Conservation (phyloP, 2,113 vertebrate species). For the Channa maculata region DNA sequence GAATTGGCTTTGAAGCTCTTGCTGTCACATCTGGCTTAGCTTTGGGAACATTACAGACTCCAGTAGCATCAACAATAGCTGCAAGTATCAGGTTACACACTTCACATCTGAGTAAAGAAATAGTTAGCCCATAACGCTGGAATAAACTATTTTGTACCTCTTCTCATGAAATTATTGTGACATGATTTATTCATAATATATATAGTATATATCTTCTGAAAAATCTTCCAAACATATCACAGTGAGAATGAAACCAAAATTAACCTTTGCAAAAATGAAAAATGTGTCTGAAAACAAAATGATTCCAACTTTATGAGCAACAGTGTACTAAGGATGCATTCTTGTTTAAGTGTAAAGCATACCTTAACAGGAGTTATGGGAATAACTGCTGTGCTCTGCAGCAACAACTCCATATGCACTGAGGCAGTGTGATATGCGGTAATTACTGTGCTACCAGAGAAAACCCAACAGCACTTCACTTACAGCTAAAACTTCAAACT, state of each 20-base stretch:
- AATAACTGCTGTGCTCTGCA: slow-evolving; percentile 12
- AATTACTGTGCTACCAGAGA: slow-evolving; percentile 3
- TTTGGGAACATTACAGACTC: slow-evolving; percentile 47
- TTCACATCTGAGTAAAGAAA: slow-evolving; percentile 6
- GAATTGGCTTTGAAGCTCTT: neutral
- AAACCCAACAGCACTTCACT: neutral
- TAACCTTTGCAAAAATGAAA: too few relatives aligned
- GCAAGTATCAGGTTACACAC: slow-evolving; percentile 18
- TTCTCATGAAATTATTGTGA: too few relatives aligned
- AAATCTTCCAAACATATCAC: too few relatives aligned
- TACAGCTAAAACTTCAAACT: neutral
- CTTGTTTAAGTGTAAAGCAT: neutral
- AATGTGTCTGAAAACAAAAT: too few relatives aligned
- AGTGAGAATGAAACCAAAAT: too few relatives aligned
- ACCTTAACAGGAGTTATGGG: neutral
- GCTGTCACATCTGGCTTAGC: slow-evolving; percentile 42
- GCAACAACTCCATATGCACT: neutral
- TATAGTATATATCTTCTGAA: too few relatives aligned
- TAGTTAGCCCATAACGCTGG: too few relatives aligned
- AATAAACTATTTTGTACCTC: too few relatives aligned
- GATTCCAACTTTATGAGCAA: too few relatives aligned
- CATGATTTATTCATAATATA: too few relatives aligned
- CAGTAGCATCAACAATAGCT: slow-evolving; percentile 19
- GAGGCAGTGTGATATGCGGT: neutral
- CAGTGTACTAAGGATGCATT: neutral